Conservation (phyloP, 2,797 vertebrate genomes). For the Lepilemur septentrionalis region DNA sequence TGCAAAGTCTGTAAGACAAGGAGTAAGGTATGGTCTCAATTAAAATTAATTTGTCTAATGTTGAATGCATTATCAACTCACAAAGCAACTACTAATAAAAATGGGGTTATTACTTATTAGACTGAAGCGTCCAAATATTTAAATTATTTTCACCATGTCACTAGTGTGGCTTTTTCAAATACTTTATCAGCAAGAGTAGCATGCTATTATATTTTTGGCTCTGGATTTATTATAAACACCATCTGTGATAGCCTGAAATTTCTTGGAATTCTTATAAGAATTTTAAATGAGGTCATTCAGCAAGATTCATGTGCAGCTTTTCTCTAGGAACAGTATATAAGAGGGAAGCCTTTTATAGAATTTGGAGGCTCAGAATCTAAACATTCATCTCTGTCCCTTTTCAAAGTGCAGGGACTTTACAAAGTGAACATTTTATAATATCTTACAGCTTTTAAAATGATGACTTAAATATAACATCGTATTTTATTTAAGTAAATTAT, state of each 20-base stretch:
- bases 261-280: slow-evolving; percentile 14
- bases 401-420: neutral
- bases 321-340: neutral
- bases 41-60: slow-evolving; percentile 35
- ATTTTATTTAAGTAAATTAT: slow-evolving; percentile 34
- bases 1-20: neutral
- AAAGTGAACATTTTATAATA: slow-evolving; percentile 39
- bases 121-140: neutral
- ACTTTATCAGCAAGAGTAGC: neutral
- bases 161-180: slow-evolving; percentile 21
- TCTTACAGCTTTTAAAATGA: slow-evolving; percentile 22
- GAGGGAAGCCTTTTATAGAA: neutral
- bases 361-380: slow-evolving; percentile 10
- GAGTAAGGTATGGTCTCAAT: neutral
- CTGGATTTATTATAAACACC: slow-evolving; percentile 14
- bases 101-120: neutral
- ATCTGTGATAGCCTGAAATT: neutral
- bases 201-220: neutral
- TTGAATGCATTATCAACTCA: slow-evolving; percentile 31
- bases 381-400: slow-evolving; percentile 20
- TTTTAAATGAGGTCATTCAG: slow-evolving; percentile 12
- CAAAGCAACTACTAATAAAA: slow-evolving; percentile 41
- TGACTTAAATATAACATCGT: neutral
- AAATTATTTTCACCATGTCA: neutral
- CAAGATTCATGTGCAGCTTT: neutral